These are phyloP conservation scores for Synergus itoensis DNA, from an alignment of 2,888 invertebrate genomes.

Conservation along the genomic window DNA sequence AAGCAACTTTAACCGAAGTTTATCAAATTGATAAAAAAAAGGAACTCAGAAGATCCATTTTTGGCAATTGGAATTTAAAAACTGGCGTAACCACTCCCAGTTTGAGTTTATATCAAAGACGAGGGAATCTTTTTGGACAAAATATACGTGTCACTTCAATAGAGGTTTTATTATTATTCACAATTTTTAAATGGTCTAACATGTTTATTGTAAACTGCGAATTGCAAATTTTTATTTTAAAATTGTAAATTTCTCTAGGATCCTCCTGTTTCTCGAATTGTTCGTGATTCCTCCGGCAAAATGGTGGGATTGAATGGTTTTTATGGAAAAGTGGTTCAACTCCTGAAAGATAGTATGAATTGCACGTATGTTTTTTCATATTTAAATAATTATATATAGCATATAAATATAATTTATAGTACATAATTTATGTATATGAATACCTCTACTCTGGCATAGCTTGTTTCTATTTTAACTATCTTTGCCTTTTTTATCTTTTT, in stretches of 20 bases:
- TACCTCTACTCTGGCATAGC: too few species aligned
- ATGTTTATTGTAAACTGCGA: too few species aligned
- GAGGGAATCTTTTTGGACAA: conserved; percentile 69
- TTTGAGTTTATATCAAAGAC: conserved; percentile 67
- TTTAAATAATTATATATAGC: not conserved
- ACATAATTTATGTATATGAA: too few species aligned
- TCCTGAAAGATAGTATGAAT: conserved; percentile 71
- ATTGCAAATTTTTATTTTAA: not conserved
- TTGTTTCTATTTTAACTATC: not conserved
- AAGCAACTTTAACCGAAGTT: conserved; percentile 67
- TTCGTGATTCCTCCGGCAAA: conserved; percentile 57
- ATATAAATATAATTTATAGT: too few species aligned
- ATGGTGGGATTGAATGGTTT: conserved; percentile 69
- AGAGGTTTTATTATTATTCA: conserved; percentile 59
- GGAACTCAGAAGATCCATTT: conserved; percentile 60
- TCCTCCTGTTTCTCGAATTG: conserved; percentile 69
- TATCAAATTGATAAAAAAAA: conserved; percentile 66
- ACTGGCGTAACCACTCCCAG: conserved; percentile 62
- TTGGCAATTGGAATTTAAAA: conserved; percentile 64
- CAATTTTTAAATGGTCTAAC: too few species aligned
- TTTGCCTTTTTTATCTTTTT: not conserved
- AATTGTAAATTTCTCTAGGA: conserved; percentile 61
- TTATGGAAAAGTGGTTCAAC: conserved; percentile 70
- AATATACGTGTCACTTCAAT: conserved; percentile 67
- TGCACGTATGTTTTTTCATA: conserved; percentile 69